These are phyloP conservation scores for Amphipyra berbera DNA, from an alignment of 2,888 invertebrate genomes.

Conservation along the genomic window DNA sequence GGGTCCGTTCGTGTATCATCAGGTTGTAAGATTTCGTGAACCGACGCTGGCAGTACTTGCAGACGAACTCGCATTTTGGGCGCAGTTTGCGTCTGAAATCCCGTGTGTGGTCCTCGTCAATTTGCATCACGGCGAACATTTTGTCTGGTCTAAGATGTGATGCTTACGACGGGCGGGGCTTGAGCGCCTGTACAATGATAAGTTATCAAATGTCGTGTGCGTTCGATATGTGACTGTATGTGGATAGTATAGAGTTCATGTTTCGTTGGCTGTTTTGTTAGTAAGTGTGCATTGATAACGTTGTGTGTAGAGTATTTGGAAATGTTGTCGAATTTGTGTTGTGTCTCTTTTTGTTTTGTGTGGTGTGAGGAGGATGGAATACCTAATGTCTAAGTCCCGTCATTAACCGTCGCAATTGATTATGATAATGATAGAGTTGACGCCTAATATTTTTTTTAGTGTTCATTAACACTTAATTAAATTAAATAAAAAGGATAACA, in stretches of 20 bases:
- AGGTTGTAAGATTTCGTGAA: slow-evolving; percentile 99
- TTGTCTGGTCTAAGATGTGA: slow-evolving; percentile 89
- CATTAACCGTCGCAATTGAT: slow-evolving; percentile 59
- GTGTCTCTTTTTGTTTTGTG: slow-evolving; percentile 49
- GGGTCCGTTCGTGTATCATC: slow-evolving; percentile 99
- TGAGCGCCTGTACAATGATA: slow-evolving; percentile 85
- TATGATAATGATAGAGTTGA: slow-evolving; percentile 48
- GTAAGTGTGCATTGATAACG: slow-evolving; percentile 61
- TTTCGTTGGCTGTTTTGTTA: slow-evolving; percentile 60
- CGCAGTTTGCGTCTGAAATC: slow-evolving; percentile 97
- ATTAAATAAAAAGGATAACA: slow-evolving; percentile 29
- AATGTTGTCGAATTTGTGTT: slow-evolving; percentile 57
- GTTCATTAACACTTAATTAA: slow-evolving; percentile 42
- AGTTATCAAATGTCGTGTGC: slow-evolving; percentile 81
- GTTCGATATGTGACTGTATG: slow-evolving; percentile 70
- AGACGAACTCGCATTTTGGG: slow-evolving; percentile 99
- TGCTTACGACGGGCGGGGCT: slow-evolving; percentile 87
- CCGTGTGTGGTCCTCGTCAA: slow-evolving; percentile 96
- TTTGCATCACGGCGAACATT: slow-evolving; percentile 97
- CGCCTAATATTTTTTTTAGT: slow-evolving; percentile 23
- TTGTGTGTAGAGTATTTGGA: slow-evolving; percentile 60
- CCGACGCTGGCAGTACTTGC: slow-evolving; percentile 98
- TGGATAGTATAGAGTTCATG: slow-evolving; percentile 59
- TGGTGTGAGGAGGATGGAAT: slow-evolving; percentile 49
- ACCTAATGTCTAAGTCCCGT: slow-evolving; percentile 62